Conservation (phyloP, 2,888 invertebrate species). For the Saturnia pavonia region DNA sequence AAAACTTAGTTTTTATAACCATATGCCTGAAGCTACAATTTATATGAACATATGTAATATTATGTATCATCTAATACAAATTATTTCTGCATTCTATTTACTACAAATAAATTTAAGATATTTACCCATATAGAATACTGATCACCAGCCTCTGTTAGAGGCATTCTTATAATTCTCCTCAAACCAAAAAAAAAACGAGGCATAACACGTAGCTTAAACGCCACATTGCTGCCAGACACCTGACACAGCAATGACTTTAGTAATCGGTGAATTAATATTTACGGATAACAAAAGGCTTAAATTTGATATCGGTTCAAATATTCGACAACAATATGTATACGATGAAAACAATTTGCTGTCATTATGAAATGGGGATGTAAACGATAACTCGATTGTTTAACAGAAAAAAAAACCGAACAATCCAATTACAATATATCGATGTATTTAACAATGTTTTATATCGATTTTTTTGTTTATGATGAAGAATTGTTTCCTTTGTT, state of each 20-base stretch:
- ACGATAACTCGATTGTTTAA: too few relatives aligned
- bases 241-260: slow-evolving; percentile 43
- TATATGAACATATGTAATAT: neutral
- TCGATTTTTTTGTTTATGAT: too few relatives aligned
- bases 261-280: neutral
- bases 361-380: neutral
- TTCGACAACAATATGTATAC: neutral
- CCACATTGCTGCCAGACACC: slow-evolving; percentile 50
- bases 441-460: too few relatives aligned
- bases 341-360: neutral
- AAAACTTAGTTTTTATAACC: neutral
- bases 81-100: slow-evolving; percentile 14
- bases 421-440: too few relatives aligned
- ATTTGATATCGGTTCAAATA: slow-evolving; percentile 8
- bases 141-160: slow-evolving; percentile 72
- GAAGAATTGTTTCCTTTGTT: too few relatives aligned
- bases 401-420: too few relatives aligned
- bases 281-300: slow-evolving; percentile 3
- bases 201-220: slow-evolving; percentile 46
- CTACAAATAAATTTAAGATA: slow-evolving; percentile 21
- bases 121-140: slow-evolving; percentile 85
- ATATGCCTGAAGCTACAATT: neutral
- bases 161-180: slow-evolving; percentile 82
- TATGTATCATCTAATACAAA: neutral
- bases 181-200: slow-evolving; percentile 58